Percentiles rank a stretch among this genome's conserved stretches.
Conservation (phyloP, 2,888 invertebrate species). For the Galerucella pusilla region DNA sequence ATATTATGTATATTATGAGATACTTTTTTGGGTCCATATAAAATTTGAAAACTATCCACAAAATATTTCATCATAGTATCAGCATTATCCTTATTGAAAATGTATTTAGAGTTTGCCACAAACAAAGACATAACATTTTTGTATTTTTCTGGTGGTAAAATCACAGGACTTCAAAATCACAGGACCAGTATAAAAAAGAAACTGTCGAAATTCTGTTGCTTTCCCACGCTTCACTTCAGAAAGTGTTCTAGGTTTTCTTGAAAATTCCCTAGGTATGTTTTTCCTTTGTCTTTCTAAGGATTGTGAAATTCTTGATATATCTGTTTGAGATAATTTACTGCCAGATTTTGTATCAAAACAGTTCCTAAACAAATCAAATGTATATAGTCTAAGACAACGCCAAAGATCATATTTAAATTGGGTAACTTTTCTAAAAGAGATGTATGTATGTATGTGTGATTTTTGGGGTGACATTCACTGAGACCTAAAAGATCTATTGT, state of each 20-base stretch:
- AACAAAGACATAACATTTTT: constrained; percentile 44
- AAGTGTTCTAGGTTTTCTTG: too few relatives aligned
- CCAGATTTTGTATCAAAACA: constrained; percentile 33
- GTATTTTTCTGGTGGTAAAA: constrained; percentile 5
- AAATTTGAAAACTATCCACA: constrained; percentile 37
- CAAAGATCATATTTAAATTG: not conserved
- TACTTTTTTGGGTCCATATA: constrained; percentile 46
- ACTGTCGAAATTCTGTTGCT: constrained; percentile 24
- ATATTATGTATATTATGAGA: constrained; percentile 48
- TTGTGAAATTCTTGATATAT: not conserved
- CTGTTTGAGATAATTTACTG: constrained; percentile 25
- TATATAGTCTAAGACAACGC: constrained; percentile 36
- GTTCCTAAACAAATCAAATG: constrained; percentile 12
- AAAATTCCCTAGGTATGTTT: too few relatives aligned
- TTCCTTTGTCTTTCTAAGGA: too few relatives aligned
- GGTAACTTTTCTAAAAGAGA: constrained; percentile 26
- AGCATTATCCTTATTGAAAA: constrained; percentile 21
- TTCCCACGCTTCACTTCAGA: not conserved
- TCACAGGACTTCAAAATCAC: constrained; percentile 27
- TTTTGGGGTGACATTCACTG: too few relatives aligned
- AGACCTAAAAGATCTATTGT: too few relatives aligned
- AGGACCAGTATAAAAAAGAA: constrained; percentile 27
- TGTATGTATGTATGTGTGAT: too few relatives aligned
- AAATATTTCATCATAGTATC: constrained; percentile 42
- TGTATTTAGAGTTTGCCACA: constrained; percentile 25